A percentile compares a stretch with the other conserved stretches of the same genome.
Evolutionary conservation across 2,888 invertebrate species (phyloP).

Genomic region (Chloromyia formosa): DNA sequence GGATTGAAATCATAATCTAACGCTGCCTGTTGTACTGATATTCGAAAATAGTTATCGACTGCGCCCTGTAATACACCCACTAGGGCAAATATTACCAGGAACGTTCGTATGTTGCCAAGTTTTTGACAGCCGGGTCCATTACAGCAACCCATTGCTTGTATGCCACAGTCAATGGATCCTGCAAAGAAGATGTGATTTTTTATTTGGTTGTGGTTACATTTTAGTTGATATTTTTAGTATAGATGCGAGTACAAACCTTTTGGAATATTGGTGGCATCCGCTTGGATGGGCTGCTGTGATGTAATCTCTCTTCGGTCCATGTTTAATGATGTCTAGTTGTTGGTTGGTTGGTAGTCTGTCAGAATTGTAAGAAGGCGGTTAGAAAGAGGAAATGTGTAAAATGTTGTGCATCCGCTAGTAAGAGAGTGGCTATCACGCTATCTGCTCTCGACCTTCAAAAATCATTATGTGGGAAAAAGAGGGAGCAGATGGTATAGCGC

Average conservation of each 20-base stretch:
- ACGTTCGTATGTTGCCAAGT: constrained; percentile 64
- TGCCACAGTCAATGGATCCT: constrained; percentile 67
- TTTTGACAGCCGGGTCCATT: constrained; percentile 63
- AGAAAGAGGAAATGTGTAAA: neutral
- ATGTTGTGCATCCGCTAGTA: no score
- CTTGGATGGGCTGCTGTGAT: constrained; percentile 51
- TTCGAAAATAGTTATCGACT: constrained; percentile 65
- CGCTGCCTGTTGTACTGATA: constrained; percentile 66
- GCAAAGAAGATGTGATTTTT: constrained; percentile 41
- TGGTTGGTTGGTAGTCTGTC: neutral
- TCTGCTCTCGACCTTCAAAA: no score
- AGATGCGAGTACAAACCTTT: constrained; percentile 50
- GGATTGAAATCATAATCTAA: constrained; percentile 64
- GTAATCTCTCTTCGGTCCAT: constrained; percentile 38
- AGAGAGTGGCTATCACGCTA: no score
- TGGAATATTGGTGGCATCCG: constrained; percentile 54
- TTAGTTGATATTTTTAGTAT: no score
- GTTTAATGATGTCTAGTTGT: neutral
- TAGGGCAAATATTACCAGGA: constrained; percentile 62
- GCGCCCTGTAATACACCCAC: constrained; percentile 64
- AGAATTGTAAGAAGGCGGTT: neutral
- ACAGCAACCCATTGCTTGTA: constrained; percentile 64
- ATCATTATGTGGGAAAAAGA: no score
- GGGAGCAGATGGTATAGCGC: no score
- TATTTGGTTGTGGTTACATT: neutral